Base-by-base conservation (phyloP, 2,888 invertebrate species). In the Parthenolecanium corni region DNA sequence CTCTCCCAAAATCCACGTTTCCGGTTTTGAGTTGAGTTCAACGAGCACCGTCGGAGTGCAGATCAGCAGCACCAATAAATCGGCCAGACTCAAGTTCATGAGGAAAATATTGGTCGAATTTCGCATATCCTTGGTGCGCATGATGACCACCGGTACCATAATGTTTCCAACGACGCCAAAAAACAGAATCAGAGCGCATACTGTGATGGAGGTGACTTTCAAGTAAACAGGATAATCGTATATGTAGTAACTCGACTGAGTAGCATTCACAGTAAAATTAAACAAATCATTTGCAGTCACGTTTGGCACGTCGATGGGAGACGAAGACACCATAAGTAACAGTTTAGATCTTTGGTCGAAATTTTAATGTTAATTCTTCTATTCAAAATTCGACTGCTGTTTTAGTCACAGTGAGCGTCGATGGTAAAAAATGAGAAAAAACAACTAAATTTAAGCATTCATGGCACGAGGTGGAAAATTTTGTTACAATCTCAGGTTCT, bases 51-150 rank as follows among this genome's bases (percentile, higher is more conserved):
- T 89, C 6, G 94, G 94, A 66, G 93, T 91, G 73, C 93, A 94
- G 66, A 94, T 85, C 67, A 93, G 76, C 68, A 95, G 76, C 69
- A 94, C 92, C 79, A 92, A 84, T 69, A 94, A 77, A 76, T 95
- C 94, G 16, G 94, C 93, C 44, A 93, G 83, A 73, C 92, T 92
- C 71, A 94, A 78, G 75, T 94, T 94, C 74, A 93, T 88, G 71
- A 95, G 80, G 74, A 94, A 94, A 70, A 92, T 90, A 74, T 94
- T 94, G 66, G 94, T 94, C 62, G 93, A 91, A 72, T 91, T 93
- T 71, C 91, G 80, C 89, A 94, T 89, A 73, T 94, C 92, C 73
- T 90, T 89, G 56, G 90, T 90, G 73, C 87, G 86, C 71, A 90
- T 79, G 68, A 94, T 91, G 69, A 95, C 93, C 71, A 92, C 82